Conservation (phyloP, 2,888 invertebrate species). For the Nomada lathburiana region DNA sequence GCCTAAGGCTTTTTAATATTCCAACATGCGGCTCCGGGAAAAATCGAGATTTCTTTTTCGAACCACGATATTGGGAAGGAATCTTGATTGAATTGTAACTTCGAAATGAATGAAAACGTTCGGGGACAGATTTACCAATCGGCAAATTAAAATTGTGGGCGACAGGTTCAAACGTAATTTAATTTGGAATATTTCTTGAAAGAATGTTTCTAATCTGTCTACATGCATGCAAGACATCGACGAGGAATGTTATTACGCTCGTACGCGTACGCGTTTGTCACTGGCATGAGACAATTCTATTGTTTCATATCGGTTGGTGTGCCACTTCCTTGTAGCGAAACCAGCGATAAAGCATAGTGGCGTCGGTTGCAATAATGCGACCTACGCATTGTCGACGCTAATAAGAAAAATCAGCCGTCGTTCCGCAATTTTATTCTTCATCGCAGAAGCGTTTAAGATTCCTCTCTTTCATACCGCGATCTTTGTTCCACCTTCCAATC, state of each 20-base stretch:
- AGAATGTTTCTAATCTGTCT: neutral
- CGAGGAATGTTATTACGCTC: slow-evolving; percentile 10
- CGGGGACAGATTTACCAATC: too few species aligned
- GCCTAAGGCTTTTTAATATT: slow-evolving; percentile 4
- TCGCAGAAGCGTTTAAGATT: neutral
- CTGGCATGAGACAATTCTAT: slow-evolving; percentile 42
- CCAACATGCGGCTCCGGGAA: neutral
- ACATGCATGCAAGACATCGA: neutral
- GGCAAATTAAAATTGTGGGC: neutral
- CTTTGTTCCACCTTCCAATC: slow-evolving; percentile 2
- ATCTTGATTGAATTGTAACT: too few species aligned
- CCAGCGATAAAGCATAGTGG: slow-evolving; percentile 57
- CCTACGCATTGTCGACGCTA: slow-evolving; percentile 24
- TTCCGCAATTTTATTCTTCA: slow-evolving; percentile 21
- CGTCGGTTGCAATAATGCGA: slow-evolving; percentile 48
- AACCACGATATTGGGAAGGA: too few species aligned
- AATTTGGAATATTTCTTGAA: neutral
- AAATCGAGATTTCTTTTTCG: too few species aligned
- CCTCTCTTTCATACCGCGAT: neutral
- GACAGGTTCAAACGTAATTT: neutral
- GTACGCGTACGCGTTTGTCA: slow-evolving; percentile 16
- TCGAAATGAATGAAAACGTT: too few species aligned
- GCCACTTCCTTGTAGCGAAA: slow-evolving; percentile 63
- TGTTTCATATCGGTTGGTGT: slow-evolving; percentile 45
- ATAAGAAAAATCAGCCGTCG: slow-evolving; percentile 33